A percentile compares a stretch with the other conserved stretches of the same genome.
Conservation (phyloP, 2,113 vertebrate genomes). For the Lepidothrix coronata region DNA sequence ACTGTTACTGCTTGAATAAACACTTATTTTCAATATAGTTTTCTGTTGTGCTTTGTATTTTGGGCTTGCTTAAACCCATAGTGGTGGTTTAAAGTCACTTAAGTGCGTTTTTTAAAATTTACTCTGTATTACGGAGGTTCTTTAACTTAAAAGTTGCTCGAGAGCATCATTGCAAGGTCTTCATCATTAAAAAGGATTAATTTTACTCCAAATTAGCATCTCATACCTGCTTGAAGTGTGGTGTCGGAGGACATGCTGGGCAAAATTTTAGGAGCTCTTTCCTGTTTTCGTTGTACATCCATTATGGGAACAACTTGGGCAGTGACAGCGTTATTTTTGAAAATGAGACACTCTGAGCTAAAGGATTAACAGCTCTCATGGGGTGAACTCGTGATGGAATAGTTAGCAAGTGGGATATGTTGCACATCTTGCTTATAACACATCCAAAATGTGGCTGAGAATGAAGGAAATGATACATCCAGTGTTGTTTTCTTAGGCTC, state of each 20-base stretch:
- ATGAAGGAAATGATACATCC: background rate
- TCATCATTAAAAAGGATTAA: background rate
- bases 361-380: background rate
- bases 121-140: rapidly evolving
- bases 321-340: background rate
- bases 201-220: background rate
- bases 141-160: background rate
- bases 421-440: background rate
- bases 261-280: background rate
- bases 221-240: rapidly evolving
- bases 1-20: background rate
- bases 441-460: background rate
- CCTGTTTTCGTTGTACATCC: background rate
- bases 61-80: rapidly evolving
- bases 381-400: background rate
- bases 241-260: background rate
- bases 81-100: background rate
- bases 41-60: background rate
- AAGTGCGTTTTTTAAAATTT: background rate
- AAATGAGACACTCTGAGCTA: background rate
- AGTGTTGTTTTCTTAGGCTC: background rate
- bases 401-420: background rate
- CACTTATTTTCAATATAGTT: background rate
- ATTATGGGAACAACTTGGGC: background rate
- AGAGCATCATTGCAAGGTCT: background rate